phyloP scores from a whole-genome alignment of 2,888 invertebrate species.

The Panorpa germanica region DNA sequence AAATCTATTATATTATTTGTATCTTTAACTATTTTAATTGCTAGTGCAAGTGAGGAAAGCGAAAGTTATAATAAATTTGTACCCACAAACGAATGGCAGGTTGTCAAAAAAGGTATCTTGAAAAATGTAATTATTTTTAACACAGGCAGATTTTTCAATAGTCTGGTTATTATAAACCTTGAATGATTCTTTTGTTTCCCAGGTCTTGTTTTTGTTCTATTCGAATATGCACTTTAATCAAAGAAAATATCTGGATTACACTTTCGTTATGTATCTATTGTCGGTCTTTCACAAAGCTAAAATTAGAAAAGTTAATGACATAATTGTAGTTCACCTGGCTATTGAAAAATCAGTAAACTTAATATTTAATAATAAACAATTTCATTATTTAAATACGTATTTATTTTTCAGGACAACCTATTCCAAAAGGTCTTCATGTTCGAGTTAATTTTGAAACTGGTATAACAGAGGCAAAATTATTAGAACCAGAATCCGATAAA shows the following conservation, averaged over 20 bases:
- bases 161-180: no score
- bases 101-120: constrained; percentile 33
- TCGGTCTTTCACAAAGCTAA: constrained; percentile 12
- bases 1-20: no score
- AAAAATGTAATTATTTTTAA: constrained; percentile 7
- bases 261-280: constrained; percentile 9
- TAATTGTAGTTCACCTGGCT: neutral
- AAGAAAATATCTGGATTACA: constrained; percentile 8
- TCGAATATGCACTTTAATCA: constrained; percentile 6
- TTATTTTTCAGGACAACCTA: constrained; percentile 35
- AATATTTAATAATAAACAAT: constrained; percentile 6
- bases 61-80: constrained; percentile 32
- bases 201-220: constrained; percentile 6
- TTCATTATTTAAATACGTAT: constrained; percentile 7
- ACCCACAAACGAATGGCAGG: constrained; percentile 43
- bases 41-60: no score
- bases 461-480: constrained; percentile 50
- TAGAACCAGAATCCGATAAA: constrained; percentile 27
- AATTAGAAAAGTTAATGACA: constrained; percentile 3
- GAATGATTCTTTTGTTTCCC: neutral
- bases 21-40: no score
- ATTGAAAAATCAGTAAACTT: neutral
- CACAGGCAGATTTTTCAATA: no score
- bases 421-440: constrained; percentile 57
- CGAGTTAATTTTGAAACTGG: constrained; percentile 59